phyloP scores from a whole-genome alignment of 2,113 vertebrate genomes.

The Cephalopterus ornatus region DNA sequence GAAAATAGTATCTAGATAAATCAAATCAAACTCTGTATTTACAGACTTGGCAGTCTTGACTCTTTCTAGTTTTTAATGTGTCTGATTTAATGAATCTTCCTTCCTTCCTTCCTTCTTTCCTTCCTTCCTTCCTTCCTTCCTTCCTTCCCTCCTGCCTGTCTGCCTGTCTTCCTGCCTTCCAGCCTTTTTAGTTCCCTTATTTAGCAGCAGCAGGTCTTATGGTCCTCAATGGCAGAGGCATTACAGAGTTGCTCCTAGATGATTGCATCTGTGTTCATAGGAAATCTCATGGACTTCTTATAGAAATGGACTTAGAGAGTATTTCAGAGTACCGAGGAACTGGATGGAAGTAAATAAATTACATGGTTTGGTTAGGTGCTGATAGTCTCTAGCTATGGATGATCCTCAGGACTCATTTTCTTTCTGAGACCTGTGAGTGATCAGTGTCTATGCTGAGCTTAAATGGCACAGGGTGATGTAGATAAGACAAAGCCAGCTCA shows the following conservation, averaged over 20 bases:
- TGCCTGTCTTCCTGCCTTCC: no score
- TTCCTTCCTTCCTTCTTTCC: background rate
- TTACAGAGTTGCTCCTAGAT: background rate
- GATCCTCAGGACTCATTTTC: background rate
- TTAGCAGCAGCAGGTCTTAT: background rate
- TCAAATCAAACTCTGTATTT: background rate
- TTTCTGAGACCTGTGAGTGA: background rate
- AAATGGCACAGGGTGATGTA: background rate
- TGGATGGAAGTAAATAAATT: background rate
- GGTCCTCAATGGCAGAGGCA: background rate
- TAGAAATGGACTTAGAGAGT: background rate
- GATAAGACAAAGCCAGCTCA: background rate
- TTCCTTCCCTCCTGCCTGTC: background rate
- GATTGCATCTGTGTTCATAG: background rate
- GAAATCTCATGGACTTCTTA: background rate
- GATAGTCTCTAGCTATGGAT: background rate
- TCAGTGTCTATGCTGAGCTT: accelerated
- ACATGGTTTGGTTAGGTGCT: background rate
- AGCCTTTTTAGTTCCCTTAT: background rate
- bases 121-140: background rate
- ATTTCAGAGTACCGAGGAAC: background rate
- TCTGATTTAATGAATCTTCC: background rate
- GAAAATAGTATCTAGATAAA: background rate
- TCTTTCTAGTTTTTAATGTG: background rate
- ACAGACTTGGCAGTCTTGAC: background rate